These are phyloP conservation scores for Siphlonurus alternatus DNA, from an alignment of 2,888 invertebrate genomes.

Conservation along the genomic window DNA sequence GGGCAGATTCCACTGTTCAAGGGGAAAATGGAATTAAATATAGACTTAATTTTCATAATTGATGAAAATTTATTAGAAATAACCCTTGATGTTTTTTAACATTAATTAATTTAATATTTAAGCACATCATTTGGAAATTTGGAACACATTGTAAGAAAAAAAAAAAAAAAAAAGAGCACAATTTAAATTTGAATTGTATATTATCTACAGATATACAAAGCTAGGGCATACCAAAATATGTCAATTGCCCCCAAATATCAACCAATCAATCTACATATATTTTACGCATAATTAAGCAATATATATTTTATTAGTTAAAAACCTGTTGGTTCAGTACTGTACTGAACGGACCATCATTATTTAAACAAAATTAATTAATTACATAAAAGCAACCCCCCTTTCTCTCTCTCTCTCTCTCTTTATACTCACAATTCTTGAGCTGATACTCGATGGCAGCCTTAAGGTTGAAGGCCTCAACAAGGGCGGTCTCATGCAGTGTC, in stretches of 20 bases:
- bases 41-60: neutral
- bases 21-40: slow-evolving; percentile 13
- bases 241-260: too few relatives aligned
- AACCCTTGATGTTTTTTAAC: neutral
- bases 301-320: too few relatives aligned
- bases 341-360: too few relatives aligned
- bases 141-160: too few relatives aligned
- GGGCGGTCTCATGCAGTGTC: slow-evolving; percentile 83
- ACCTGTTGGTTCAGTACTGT: too few relatives aligned
- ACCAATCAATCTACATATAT: too few relatives aligned
- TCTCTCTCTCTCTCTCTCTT: too few relatives aligned
- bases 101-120: too few relatives aligned
- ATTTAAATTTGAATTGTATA: neutral
- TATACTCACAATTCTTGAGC: slow-evolving; percentile 51
- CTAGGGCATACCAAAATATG: too few relatives aligned
- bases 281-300: too few relatives aligned
- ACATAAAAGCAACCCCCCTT: neutral
- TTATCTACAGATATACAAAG: too few relatives aligned
- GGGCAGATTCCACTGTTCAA: slow-evolving; percentile 66
- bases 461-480: slow-evolving; percentile 95
- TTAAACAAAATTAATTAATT: too few relatives aligned
- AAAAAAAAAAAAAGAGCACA: slow-evolving; percentile 3
- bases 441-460: slow-evolving; percentile 98
- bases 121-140: neutral
- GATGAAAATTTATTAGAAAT: neutral